Base-by-base conservation (phyloP, 2,888 invertebrate genomes). In the Temnothorax unifasciatus region DNA sequence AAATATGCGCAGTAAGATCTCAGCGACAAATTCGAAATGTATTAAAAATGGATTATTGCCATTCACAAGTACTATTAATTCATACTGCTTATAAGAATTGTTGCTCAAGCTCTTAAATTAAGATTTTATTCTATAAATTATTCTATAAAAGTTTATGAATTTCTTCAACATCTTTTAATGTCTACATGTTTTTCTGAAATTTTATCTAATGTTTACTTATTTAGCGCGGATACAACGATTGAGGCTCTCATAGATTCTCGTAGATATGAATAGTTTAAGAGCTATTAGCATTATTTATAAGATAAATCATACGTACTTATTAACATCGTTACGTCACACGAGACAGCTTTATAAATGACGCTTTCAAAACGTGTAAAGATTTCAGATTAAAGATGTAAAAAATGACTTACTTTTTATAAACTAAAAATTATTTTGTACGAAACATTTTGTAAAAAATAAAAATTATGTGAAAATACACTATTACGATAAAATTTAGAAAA, bases 271-370 rank as follows among this genome's bases (percentile, higher is more conserved):
- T 64, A 18, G 0, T 64, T 64, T 50, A 50, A 64, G 11, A 52
- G 3, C 15, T 47, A 44, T 50, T 25, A 52, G 18, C 18, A 44
- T 64, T 38, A 44, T 64, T 38, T 52, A 34, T 34, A 50, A 11
- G 5, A 21, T 76, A 66, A 50, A 50, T 52, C n/a, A 71, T 52
- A 5, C 4, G 9, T 74, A 59, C n/a, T 61, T 61, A 34, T 59
- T 59, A 47, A 34, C 15, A 44, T 61, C 6, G n/a, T 61, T 15
- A 44, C 29, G 13, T n/a, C 2, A 74, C 11, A 25, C 25, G 18
- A 44, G 57, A 3, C 13, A 44, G 8, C 57, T 41, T 44, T 47
- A 8, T 73, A 61, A 74, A 74, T 74, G 8, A 59, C 8, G 13
- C 13, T n/a, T 29, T 74, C 6, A 73, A 74, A 44, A 47, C 6